Evolutionary conservation across 2,797 vertebrate species (phyloP), one percentile per base, ranked within the genome.

Genomic region (Enteromius thamalakanensis): DNA sequence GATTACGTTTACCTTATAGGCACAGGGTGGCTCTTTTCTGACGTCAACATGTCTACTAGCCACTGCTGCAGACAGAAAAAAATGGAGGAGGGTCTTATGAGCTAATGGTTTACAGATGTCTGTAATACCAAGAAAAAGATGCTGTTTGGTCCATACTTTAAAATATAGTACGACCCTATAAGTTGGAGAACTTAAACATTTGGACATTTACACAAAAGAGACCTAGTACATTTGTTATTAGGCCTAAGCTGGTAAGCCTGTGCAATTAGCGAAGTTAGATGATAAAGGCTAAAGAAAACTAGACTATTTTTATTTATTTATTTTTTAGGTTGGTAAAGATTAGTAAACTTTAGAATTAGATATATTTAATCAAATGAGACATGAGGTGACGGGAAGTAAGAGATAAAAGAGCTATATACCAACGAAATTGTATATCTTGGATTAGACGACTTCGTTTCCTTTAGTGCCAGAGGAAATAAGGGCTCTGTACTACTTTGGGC

Each of bases 21-120:
- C 90, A 91, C 88, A 92, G 88, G 94, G 94, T 94, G 95, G 94
- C 95, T 96, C 95, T 95, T 94, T 94, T 94, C 92, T 96, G 95
- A 96, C 94, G 95, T 96, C 95, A 96, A 88, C 92, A 80, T 87
- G 94, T 93, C 95, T 93, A 90, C 86, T 86, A 91, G 92, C 92
- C 92, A 90, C 91, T 84, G 81, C 89, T 79, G 93, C 90, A 95
- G 95, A 85, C 84, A 80, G 85, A 85, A 85, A 70, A 42, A 84
- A 89, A 84, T 89, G 89, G 91, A 92, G 93, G 94, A 93, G 93
- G 95, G 92, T 89, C 90, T 90, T 91, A 88, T 86, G 89, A 92
- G 85, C 90, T 96, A 96, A 96, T 95, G 93, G 92, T 90, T 96
- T 92, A 93, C 96, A 97, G 95, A 96, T 97, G 96, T 92, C 92